Evolutionary conservation across 1,140 invertebrate genomes (phyloP).

Genomic region (Drosophila novamexicana): DNA sequence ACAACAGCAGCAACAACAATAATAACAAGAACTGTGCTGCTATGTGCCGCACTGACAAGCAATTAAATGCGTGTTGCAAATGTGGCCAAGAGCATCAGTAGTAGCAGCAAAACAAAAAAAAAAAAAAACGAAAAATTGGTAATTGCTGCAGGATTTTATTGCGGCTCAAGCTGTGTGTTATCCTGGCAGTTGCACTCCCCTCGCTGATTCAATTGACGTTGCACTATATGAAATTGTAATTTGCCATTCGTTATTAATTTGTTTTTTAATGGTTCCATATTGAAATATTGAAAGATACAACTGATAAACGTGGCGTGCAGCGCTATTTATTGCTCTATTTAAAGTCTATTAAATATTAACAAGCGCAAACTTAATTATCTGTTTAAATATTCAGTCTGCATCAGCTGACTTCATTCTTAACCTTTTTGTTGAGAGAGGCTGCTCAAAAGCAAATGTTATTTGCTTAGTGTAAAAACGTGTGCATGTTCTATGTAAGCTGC

Average conservation of each 20-base stretch:
- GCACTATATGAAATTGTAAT: constrained; percentile 63
- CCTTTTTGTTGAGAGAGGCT: too few relatives aligned
- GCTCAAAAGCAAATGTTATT: background rate
- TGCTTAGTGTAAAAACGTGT: background rate
- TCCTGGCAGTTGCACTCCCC: constrained; percentile 16
- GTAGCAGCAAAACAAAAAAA: constrained; percentile 3
- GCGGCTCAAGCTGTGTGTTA: constrained; percentile 56
- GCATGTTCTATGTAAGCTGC: background rate
- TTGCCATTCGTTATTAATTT: constrained; percentile 72
- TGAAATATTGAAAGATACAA: constrained; percentile 18
- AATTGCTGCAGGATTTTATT: constrained; percentile 67
- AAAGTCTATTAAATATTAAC: constrained; percentile 22
- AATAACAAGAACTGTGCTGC: constrained; percentile 14
- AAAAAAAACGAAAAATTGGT: constrained; percentile 48
- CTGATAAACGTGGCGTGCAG: constrained; percentile 21
- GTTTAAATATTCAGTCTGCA: too few relatives aligned
- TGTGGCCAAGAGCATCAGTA: constrained; percentile 42
- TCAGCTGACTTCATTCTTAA: too few relatives aligned
- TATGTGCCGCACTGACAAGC: constrained; percentile 61
- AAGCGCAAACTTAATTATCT: too few relatives aligned
- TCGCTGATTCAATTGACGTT: constrained; percentile 62
- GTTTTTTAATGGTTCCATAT: constrained; percentile 54
- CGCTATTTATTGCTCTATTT: constrained; percentile 38
- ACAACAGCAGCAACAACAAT: constrained; percentile 22
- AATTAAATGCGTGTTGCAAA: constrained; percentile 73